Conservation (phyloP, 2,113 vertebrate species). For the Apaloderma vittatum region DNA sequence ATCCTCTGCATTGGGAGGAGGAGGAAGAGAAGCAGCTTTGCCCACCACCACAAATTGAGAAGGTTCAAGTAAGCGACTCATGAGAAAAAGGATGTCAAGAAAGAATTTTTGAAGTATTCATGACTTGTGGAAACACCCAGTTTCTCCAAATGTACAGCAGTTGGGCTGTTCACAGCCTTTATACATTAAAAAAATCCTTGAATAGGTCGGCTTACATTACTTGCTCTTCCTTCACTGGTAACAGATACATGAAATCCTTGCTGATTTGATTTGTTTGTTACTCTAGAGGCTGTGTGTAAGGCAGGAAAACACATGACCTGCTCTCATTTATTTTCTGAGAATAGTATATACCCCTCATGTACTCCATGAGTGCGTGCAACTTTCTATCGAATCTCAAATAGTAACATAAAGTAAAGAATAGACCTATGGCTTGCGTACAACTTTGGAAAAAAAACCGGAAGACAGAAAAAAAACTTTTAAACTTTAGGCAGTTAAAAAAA, state of each 20-base stretch:
- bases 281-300: neutral
- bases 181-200: neutral
- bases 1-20: neutral
- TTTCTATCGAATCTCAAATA: neutral
- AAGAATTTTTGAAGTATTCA: neutral
- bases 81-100: neutral
- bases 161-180: neutral
- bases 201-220: neutral
- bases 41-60: neutral
- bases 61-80: neutral
- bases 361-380: neutral
- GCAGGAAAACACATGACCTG: neutral
- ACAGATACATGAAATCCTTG: neutral
- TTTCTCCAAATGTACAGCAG: neutral
- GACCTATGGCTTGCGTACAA: neutral
- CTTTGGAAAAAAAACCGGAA: neutral
- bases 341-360: neutral
- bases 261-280: neutral
- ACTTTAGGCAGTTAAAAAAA: neutral
- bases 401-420: neutral
- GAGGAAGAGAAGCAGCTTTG: neutral
- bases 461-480: neutral
- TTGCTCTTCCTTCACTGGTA: neutral
- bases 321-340: neutral
- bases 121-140: neutral